Conservation (phyloP, 2,888 invertebrate genomes). For the Hirudinaria manillensis region DNA sequence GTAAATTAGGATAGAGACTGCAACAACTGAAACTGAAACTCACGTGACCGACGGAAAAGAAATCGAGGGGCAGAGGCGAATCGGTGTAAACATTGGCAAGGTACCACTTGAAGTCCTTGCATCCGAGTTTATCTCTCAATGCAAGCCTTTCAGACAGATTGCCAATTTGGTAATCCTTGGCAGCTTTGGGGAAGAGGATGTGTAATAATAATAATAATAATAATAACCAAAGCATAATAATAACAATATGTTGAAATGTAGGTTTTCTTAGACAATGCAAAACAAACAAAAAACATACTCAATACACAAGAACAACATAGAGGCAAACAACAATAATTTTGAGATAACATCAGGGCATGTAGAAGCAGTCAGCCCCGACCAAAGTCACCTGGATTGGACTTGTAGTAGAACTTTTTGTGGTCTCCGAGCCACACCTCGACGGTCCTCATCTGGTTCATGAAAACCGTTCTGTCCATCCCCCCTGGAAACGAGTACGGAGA, state of each 20-base stretch:
- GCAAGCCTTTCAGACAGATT: conserved; percentile 16
- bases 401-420: conserved; percentile 69
- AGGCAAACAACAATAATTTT: no score
- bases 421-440: conserved; percentile 99
- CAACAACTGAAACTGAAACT: no score
- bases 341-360: no score
- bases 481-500: conserved; percentile 99
- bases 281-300: no score
- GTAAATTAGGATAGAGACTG: no score
- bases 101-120: conserved; percentile 30
- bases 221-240: no score
- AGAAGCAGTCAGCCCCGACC: no score
- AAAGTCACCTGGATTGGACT: conserved; percentile 51
- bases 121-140: conserved; percentile 23
- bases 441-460: conserved; percentile 91
- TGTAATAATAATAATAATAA: background rate
- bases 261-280: no score
- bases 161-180: conserved; percentile 13
- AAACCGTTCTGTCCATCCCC: conserved; percentile 74
- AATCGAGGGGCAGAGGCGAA: conserved; percentile 24
- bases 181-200: background rate
- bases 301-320: no score
- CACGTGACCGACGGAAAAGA: conserved; percentile 29
- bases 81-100: conserved; percentile 21
- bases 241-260: no score